These are phyloP conservation scores for Drosophila watanabei DNA, from an alignment of 1,140 invertebrate genomes.

Conservation along the genomic window DNA sequence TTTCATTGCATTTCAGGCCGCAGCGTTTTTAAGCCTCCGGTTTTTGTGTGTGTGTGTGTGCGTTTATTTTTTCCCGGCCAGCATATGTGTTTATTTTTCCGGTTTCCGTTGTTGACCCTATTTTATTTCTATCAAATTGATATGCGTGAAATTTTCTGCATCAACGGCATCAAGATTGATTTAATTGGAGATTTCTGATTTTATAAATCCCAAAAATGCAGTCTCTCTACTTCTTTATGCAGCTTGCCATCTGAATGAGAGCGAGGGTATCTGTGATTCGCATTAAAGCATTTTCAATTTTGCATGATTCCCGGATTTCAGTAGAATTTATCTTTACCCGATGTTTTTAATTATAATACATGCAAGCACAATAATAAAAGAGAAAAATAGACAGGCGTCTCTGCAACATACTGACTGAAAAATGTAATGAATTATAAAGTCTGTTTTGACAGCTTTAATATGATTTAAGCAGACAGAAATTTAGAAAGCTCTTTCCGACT, in stretches of 20 bases:
- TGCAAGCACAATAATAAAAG: not conserved
- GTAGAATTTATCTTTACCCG: not conserved
- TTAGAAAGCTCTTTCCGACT: slow-evolving; percentile 10
- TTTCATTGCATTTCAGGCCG: slow-evolving; percentile 22
- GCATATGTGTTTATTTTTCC: slow-evolving; percentile 42
- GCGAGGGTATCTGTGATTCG: slow-evolving; percentile 5
- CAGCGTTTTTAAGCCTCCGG: slow-evolving; percentile 16
- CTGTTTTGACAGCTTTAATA: slow-evolving; percentile 25
- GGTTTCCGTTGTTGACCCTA: slow-evolving; percentile 6
- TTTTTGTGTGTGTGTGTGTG: slow-evolving; percentile 7
- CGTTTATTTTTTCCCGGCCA: slow-evolving; percentile 3
- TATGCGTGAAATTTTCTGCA: slow-evolving; percentile 23
- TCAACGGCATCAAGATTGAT: slow-evolving; percentile 30
- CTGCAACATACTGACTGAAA: not conserved
- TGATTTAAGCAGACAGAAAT: slow-evolving; percentile 20
- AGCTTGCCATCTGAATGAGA: not conserved
- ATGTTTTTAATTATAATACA: slow-evolving; percentile 26
- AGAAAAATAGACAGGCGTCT: too few species aligned
- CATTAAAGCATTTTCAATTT: not conserved
- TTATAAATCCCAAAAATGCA: not conserved
- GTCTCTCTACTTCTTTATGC: not conserved
- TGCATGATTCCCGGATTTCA: slow-evolving; percentile 4
- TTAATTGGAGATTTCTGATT: slow-evolving; percentile 41
- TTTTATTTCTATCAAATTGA: slow-evolving; percentile 42
- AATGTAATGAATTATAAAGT: slow-evolving; percentile 15